phyloP scores from a whole-genome alignment of 2,797 vertebrate genomes.

The Salarias fasciatus region DNA sequence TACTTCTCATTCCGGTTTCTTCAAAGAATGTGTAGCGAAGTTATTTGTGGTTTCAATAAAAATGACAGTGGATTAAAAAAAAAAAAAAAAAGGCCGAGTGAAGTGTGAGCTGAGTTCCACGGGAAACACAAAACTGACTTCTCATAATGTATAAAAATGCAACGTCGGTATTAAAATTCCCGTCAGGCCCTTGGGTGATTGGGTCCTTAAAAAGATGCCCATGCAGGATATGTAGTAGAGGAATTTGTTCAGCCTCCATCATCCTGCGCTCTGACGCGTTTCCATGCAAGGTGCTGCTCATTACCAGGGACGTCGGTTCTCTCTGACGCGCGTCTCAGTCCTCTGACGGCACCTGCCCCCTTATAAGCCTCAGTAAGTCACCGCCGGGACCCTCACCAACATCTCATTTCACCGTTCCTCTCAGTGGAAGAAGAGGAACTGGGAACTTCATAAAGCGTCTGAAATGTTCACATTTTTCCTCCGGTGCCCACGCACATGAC shows the following conservation, averaged over 20 bases:
- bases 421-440: constrained; percentile 6
- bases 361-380: constrained; percentile 74
- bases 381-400: constrained; percentile 55
- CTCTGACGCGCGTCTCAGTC: constrained; percentile 87
- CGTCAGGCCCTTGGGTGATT: neutral
- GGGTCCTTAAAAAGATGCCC: too few relatives aligned
- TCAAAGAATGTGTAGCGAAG: too few relatives aligned
- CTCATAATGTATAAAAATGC: constrained; percentile 2
- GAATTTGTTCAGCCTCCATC: neutral
- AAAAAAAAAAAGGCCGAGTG: constrained; percentile 38
- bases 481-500: constrained; percentile 57
- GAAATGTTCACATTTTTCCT: constrained; percentile 15
- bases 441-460: constrained; percentile 7
- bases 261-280: constrained; percentile 59
- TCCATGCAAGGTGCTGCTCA: constrained; percentile 65
- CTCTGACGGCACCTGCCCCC: constrained; percentile 86
- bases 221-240: too few relatives aligned
- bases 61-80: constrained; percentile 32
- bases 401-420: constrained; percentile 35
- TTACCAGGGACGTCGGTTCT: constrained; percentile 72
- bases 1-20: too few relatives aligned
- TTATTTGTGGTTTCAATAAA: neutral
- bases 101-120: constrained; percentile 23
- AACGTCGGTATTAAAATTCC: constrained; percentile 9
- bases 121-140: neutral